Evolutionary conservation across 2,888 invertebrate species (phyloP).

Genomic region (Merodon equestris): DNA sequence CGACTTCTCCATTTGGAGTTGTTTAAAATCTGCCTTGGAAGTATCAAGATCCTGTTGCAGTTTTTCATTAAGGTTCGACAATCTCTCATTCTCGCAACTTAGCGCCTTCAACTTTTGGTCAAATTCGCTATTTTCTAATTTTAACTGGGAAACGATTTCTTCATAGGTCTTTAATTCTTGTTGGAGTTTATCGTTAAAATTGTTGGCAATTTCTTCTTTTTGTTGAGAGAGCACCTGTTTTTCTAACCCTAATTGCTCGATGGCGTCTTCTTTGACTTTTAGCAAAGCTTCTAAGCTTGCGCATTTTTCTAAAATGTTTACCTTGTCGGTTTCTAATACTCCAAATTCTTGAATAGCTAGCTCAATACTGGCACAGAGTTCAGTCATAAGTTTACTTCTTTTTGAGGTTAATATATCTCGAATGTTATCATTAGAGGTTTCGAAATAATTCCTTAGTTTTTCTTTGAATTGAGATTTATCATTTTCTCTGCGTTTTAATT

Average conservation of each 20-base stretch:
- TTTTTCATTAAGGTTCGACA: conserved; percentile 68
- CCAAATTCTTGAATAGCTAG: conserved; percentile 28
- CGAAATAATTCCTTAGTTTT: no score
- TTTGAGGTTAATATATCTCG: no score
- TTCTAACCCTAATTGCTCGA: no score
- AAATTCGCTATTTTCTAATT: conserved; percentile 59
- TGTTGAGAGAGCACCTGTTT: no score
- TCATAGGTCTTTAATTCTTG: conserved; percentile 82
- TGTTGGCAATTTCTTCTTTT: no score
- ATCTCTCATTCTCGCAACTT: conserved; percentile 56
- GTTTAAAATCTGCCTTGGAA: conserved; percentile 9
- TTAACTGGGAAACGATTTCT: conserved; percentile 76
- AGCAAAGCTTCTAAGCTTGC: conserved; percentile 2
- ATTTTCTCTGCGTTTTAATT: no score
- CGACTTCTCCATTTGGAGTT: conserved; percentile 74
- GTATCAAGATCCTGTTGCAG: conserved; percentile 20
- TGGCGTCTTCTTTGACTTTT: conserved; percentile 45
- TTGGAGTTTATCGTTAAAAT: conserved; percentile 79
- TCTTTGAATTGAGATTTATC: no score
- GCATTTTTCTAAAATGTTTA: neutral
- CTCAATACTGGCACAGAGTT: no score
- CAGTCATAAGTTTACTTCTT: no score
- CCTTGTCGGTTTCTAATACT: conserved; percentile 6
- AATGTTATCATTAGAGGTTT: no score
- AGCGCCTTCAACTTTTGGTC: conserved; percentile 72